Evolutionary conservation across 2,113 vertebrate genomes (phyloP).

Genomic region (Carettochelys insculpta): DNA sequence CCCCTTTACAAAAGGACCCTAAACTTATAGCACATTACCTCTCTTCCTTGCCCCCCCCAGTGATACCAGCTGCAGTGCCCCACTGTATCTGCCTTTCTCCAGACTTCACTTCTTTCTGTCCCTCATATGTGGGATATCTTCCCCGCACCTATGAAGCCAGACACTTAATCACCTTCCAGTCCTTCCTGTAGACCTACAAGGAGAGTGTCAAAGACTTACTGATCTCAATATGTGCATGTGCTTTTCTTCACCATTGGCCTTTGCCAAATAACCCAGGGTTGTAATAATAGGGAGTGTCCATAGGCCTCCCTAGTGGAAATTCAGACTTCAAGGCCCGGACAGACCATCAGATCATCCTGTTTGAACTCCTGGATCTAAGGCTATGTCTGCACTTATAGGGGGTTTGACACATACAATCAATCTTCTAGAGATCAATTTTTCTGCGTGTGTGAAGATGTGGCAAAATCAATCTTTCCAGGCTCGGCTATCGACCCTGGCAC

Average conservation of each 20-base stretch:
- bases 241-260: background rate
- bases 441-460: no score
- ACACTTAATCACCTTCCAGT: background rate
- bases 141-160: background rate
- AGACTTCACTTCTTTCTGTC: accelerated
- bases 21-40: background rate
- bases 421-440: no score
- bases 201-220: background rate
- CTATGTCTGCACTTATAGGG: no score
- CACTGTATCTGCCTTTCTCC: background rate
- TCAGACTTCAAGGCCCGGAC: background rate
- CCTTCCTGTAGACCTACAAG: background rate
- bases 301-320: background rate
- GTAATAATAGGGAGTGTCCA: background rate
- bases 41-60: background rate
- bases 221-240: background rate
- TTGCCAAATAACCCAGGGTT: background rate
- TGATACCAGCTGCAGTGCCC: background rate
- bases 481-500: no score
- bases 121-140: background rate
- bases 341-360: background rate
- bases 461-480: no score
- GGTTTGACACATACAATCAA: no score
- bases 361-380: background rate
- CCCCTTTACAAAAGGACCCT: background rate